Conservation (phyloP, 2,888 invertebrate genomes). For the Empis stercorea region DNA sequence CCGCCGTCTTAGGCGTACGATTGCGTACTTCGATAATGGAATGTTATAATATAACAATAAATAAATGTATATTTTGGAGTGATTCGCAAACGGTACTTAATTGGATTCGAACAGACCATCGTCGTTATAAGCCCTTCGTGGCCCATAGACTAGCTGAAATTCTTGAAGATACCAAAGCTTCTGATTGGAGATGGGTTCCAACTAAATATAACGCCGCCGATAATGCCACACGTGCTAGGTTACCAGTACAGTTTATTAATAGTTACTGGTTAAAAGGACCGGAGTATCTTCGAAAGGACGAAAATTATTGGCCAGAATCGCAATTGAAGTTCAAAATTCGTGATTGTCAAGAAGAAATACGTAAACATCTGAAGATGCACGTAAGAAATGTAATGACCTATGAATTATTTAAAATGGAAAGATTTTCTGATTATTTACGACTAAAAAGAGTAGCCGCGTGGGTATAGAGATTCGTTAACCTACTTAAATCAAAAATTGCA, state of each 20-base stretch:
- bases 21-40: neutral
- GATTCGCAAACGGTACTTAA: constrained; percentile 9
- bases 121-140: constrained; percentile 12
- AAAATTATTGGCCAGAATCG: no score
- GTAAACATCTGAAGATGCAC: no score
- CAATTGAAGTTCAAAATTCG: no score
- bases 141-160: constrained; percentile 9
- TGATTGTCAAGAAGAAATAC: no score
- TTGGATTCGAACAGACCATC: constrained; percentile 16
- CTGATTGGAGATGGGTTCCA: constrained; percentile 15
- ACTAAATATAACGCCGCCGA: constrained; percentile 8
- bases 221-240: constrained; percentile 7
- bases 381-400: no score
- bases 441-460: constrained; percentile 6
- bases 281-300: no score
- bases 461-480: constrained; percentile 6
- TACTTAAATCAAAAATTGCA: neutral
- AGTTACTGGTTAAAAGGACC: no score
- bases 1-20: constrained; percentile 11
- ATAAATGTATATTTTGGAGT: constrained; percentile 3
- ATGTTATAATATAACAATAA: constrained; percentile 2
- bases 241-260: no score
- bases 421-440: constrained; percentile 4
- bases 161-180: constrained; percentile 1
- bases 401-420: no score